Base-by-base conservation (phyloP, 2,113 vertebrate genomes). In the Sinocyclocheilus grahami region DNA sequence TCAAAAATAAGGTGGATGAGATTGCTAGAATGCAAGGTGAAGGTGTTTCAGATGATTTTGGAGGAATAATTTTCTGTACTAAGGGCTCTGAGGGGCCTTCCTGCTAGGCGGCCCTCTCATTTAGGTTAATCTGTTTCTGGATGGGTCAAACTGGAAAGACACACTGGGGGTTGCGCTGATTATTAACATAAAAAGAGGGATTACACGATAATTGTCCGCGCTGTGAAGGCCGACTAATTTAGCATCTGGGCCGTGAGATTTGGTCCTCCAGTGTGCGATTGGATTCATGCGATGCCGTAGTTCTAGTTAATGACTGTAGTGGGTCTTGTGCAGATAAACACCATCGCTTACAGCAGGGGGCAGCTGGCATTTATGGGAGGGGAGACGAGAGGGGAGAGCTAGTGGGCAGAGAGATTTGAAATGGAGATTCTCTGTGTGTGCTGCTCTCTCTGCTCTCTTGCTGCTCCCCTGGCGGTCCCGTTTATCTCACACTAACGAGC, bases 401-500 rank as follows among this genome's bases (percentile, higher is more conserved):
- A 33, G 46, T 72, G 67, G 37, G 78, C 33, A 63, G n/a, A 86
- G 53, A 82, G 85, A 75, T 82, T 82, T 82, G 75, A 69, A 60
- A 86, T 80, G 77, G 78, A 81, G 85, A 80, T 69, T 69, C 51
- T 75, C 65, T 53, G 67, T 83, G 53, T 83, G 78, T 62, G 72
- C 18, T 33, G 30, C 30, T 33, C 30, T 33, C 30, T 33, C 30
- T 33, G 30, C 42, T 71, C 69, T 78, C 42, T 84, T 22, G 53
- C 24, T 22, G 72, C 69, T 27, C 60, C 79, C 20, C 77, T 51
- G 27, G 65, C 48, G 81, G 55, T 51, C 78, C 77, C 76, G 65
- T 87, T 88, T 87, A 84, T 89, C 82, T 82, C 18, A 53, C 51
- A 37, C 69, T 88, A 88, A 88, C 78, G 48, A 90, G 85, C 78